Base-by-base conservation (phyloP, 2,888 invertebrate genomes). In the Synanthedon formicaeformis region DNA sequence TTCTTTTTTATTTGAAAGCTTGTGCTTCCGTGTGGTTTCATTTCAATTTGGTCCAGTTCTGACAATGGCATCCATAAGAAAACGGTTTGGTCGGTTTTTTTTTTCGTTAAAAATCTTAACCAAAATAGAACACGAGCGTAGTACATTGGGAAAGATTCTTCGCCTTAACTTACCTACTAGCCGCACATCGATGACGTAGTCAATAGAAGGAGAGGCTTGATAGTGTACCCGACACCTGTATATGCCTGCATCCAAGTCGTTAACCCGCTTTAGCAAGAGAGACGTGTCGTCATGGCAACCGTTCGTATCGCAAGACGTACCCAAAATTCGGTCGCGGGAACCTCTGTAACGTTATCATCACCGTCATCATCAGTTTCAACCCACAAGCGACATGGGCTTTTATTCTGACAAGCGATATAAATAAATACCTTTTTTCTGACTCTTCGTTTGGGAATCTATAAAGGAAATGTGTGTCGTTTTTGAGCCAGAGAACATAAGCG, bases 181-280 rank as follows among this genome's bases (percentile, higher is more conserved):
- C 50, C 61, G 62, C 0, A 84, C 57, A 14, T 80, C 71, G 12
- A 81, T 73, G 2, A 74, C 69, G 52, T 71, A 78, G 54, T 84
- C 83, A 0, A 78, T 70, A 0, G 81, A 73, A 0, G 82, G 78
- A 0, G 79, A 80, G 0, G 73, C 79, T 56, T 82, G 81, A 54
- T 80, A 83, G 56, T 83, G 81, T 0, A 85, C 73, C 8, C 83
- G 65, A 59, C 84, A 85, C 40, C 78, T 64, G 56, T 85, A 85
- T 23, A 69, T 56, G 0, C 82, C 84, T 1, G 60, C 69, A 45
- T 83, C 80, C 11, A 62, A 55, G 4, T 75, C 69, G 0, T 59
- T 60, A 12, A 73, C 72, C 0, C 62, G 66, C 57, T 75, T 78
- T 13, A 85, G 57, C 11, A 75, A 57, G 11, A 84, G 68, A 4